A percentile compares a stretch with the other conserved stretches of the same genome.
phyloP scores from a whole-genome alignment of 2,797 vertebrate species.

The Thamnophis elegans region DNA sequence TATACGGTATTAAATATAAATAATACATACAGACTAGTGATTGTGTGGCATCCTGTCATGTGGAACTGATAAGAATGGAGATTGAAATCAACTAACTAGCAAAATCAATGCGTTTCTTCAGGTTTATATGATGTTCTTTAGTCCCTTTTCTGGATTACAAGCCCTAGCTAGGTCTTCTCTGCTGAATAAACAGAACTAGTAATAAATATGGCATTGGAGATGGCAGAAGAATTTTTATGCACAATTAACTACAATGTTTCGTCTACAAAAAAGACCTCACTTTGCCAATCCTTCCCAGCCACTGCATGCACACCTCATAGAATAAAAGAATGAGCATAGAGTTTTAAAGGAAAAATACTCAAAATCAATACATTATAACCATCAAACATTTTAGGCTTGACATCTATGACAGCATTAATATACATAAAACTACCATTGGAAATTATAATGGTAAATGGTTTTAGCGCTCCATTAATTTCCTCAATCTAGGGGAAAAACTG shows the following conservation, averaged over 20 bases:
- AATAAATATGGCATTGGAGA: background rate
- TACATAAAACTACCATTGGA: background rate
- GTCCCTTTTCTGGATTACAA: background rate
- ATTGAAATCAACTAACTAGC: background rate
- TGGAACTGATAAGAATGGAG: background rate
- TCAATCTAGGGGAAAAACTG: background rate
- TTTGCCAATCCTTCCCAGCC: background rate
- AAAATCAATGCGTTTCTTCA: background rate
- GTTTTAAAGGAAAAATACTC: background rate
- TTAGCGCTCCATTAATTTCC: background rate
- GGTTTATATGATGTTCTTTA: background rate
- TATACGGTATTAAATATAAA: background rate
- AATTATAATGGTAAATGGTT: background rate
- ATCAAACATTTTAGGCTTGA: background rate
- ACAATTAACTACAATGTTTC: background rate
- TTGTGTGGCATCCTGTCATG: background rate
- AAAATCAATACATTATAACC: background rate
- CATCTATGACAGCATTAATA: background rate
- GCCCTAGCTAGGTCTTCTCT: background rate
- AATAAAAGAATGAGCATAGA: background rate
- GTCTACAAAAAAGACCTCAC: background rate
- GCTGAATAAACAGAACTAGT: background rate
- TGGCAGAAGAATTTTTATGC: background rate
- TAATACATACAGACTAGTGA: background rate
- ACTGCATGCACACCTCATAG: background rate